Conservation (phyloP, 2,797 vertebrate genomes). For the Crocidura indochinensis region DNA sequence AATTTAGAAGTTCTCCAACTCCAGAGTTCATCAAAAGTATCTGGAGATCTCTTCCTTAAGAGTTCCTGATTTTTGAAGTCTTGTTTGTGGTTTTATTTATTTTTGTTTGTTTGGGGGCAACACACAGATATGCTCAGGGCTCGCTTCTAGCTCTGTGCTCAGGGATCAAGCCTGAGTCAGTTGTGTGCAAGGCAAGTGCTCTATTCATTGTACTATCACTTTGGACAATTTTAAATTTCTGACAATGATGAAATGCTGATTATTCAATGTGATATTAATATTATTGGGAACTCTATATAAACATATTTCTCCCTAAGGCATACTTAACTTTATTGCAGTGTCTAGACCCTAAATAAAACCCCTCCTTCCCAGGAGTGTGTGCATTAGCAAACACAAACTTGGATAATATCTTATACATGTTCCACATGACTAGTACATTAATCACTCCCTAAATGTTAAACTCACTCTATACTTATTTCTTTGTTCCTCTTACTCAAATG, state of each 20-base stretch:
- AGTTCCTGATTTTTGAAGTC: too few species aligned
- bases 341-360: not conserved
- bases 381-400: not conserved
- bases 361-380: not conserved
- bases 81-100: too few species aligned
- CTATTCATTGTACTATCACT: too few species aligned
- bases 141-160: too few species aligned
- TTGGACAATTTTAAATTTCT: not conserved
- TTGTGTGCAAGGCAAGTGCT: too few species aligned
- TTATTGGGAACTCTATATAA: not conserved
- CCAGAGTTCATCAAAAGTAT: not conserved
- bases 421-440: not conserved
- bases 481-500: not conserved
- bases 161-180: too few species aligned
- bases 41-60: not conserved
- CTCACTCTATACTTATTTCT: not conserved
- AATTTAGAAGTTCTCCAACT: not conserved
- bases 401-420: not conserved
- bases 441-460: not conserved
- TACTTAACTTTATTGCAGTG: not conserved
- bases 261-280: not conserved
- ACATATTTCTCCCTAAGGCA: not conserved
- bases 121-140: not conserved
- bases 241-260: not conserved
- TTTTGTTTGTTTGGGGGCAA: too few species aligned